Evolutionary conservation across 2,113 vertebrate genomes (phyloP).

Genomic region (Prunella himalayana): DNA sequence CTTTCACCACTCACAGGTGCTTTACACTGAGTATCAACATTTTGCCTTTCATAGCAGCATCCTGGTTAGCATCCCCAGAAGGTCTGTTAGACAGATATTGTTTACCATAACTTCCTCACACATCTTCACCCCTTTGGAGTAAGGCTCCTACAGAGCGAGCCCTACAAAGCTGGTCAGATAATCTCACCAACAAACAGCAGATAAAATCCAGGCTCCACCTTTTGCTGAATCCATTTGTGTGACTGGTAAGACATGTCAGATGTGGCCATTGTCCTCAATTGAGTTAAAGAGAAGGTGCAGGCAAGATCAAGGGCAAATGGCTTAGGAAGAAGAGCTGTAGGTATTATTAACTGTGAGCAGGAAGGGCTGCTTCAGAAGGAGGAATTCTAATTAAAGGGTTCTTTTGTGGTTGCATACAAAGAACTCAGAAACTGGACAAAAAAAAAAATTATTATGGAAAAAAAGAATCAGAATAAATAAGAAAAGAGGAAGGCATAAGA

Average conservation of each 20-base stretch:
- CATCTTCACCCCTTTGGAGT: background rate
- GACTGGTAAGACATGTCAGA: background rate
- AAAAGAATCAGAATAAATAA: background rate
- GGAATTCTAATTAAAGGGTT: accelerated
- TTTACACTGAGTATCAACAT: background rate
- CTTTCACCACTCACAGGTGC: background rate
- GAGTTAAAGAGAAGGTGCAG: background rate
- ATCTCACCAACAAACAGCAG: background rate
- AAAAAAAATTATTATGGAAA: background rate
- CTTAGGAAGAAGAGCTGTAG: background rate
- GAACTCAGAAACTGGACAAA: background rate
- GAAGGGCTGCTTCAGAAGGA: background rate
- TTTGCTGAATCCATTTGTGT: background rate
- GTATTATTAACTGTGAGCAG: background rate
- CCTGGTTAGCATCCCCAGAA: background rate
- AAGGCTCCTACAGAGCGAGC: background rate
- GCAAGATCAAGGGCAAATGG: background rate
- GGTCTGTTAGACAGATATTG: background rate
- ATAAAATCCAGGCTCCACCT: background rate
- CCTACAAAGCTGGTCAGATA: background rate
- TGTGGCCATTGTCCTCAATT: accelerated
- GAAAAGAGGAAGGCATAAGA: background rate
- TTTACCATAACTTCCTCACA: background rate
- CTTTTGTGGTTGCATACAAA: background rate
- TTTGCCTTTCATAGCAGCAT: background rate